Evolutionary conservation across 1,140 invertebrate species (phyloP), one percentile per base, ranked within the genome.

Genomic region (Nephila pilipes): DNA sequence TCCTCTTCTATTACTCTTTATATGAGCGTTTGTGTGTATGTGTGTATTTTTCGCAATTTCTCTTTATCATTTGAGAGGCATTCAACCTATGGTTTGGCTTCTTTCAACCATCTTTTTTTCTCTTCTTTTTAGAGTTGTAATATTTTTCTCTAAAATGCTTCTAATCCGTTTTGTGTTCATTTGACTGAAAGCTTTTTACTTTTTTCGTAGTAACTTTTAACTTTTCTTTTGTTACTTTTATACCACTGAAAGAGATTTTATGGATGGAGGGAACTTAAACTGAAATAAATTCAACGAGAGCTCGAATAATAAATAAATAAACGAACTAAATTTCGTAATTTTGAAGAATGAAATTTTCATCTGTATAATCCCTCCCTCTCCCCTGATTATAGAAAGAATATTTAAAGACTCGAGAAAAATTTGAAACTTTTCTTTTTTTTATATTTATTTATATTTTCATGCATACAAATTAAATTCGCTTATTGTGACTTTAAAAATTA

Each of bases 111-210:
- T 36, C 1, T 4, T 25, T 22, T 22, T 14, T 25, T 25, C 63
- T 14, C 2, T n/a, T 22, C 16, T 18, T 65, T 63, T 25, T 65
- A 10, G 6, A 46, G 46, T 46, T 46, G 6, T 12, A 65, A 65
- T n/a, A n/a, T n/a, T 25, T 65, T 65, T 65, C 4, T 58, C 57
- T 58, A 65, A 65, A 65, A 75, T 20, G 29, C 6, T 75, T 16
- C 29, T 75, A 75, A 75, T 75, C 69, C 29, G 69, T 32, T 75
- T 75, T 75, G 63, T 75, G 69, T 75, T 75, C 69, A 75, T 75
- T 75, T 75, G 69, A 75, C 69, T 75, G 69, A 75, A 75, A 75
- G 69, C 25, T 36, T 75, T 75, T 75, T 32, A 32, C 4, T 75
- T 20, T 10, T n/a, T 46, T 46, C 46, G 6, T 46, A 46, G 46